Evolutionary conservation across 2,113 vertebrate species (phyloP).

Genomic region (Dicrurus megarhynchus): DNA sequence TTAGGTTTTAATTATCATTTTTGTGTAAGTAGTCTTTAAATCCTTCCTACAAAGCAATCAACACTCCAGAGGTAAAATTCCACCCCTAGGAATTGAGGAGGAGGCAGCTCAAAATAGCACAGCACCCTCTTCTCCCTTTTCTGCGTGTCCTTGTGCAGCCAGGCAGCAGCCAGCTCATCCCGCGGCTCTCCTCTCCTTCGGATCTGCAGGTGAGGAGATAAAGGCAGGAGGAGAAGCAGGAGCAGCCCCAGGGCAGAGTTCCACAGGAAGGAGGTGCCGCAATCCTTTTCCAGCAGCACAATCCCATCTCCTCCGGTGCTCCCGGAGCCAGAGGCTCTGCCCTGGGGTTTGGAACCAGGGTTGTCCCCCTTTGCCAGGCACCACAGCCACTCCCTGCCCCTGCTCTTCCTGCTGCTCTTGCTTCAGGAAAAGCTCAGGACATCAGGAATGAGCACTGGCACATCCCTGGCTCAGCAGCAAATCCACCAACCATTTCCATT

Average conservation of each 20-base stretch:
- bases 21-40: conserved; percentile 4
- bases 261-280: not conserved
- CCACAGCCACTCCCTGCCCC: not conserved
- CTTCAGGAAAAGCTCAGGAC: not conserved
- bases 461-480: not conserved
- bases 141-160: not conserved
- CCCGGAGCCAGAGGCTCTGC: not conserved
- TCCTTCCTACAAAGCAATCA: not conserved
- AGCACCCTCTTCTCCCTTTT: not conserved
- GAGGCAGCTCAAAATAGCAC: conserved; percentile 35
- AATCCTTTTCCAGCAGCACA: not conserved
- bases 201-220: not conserved
- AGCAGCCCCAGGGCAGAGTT: not conserved
- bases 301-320: not conserved
- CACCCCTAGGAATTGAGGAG: conserved; percentile 24
- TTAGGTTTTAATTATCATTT: conserved; percentile 21
- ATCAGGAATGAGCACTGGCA: not conserved
- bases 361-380: not conserved
- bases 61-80: conserved; percentile 26
- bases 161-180: conserved; percentile 1
- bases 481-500: not conserved
- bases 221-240: not conserved
- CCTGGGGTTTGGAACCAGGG: not conserved
- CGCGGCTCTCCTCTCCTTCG: not conserved
- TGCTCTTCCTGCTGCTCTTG: not conserved